phyloP scores from a whole-genome alignment of 2,113 vertebrate species.

The Pyrgilauda ruficollis region DNA sequence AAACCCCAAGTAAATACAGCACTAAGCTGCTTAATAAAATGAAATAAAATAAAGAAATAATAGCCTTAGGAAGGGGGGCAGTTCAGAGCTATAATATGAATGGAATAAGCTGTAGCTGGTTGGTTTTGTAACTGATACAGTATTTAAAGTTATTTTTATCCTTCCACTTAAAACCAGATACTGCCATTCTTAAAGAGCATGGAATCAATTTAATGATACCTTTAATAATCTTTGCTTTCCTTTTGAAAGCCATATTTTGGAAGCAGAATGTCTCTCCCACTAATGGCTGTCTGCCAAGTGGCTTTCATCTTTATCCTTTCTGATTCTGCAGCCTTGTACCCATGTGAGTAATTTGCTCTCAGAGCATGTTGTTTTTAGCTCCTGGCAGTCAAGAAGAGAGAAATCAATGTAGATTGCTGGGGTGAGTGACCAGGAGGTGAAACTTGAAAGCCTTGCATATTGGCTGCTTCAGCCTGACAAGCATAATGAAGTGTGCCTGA shows the following conservation, averaged over 20 bases:
- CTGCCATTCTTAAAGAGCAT: not conserved
- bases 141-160: conserved; percentile 37
- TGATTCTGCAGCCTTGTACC: not conserved
- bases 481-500: not conserved
- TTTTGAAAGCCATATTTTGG: not conserved
- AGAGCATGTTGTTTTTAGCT: conserved; percentile 30
- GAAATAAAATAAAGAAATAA: not conserved
- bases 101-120: not conserved
- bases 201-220: conserved; percentile 24
- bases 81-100: not conserved
- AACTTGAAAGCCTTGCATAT: not conserved
- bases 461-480: not conserved
- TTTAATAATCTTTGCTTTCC: conserved; percentile 5
- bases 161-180: conserved; percentile 11
- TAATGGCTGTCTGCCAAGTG: conserved; percentile 20
- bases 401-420: conserved; percentile 21
- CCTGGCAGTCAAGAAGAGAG: not conserved
- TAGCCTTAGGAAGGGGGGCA: not conserved
- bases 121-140: not conserved
- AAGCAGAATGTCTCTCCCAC: conserved; percentile 34
- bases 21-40: not conserved
- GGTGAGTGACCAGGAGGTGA: conserved; percentile 46
- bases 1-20: not conserved
- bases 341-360: not conserved
- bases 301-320: conserved; percentile 29